Percentiles rank a stretch among this genome's conserved stretches.
These are phyloP conservation scores for Herpetotheres cachinnans DNA, from an alignment of 2,113 vertebrate genomes.

Conservation along the genomic window DNA sequence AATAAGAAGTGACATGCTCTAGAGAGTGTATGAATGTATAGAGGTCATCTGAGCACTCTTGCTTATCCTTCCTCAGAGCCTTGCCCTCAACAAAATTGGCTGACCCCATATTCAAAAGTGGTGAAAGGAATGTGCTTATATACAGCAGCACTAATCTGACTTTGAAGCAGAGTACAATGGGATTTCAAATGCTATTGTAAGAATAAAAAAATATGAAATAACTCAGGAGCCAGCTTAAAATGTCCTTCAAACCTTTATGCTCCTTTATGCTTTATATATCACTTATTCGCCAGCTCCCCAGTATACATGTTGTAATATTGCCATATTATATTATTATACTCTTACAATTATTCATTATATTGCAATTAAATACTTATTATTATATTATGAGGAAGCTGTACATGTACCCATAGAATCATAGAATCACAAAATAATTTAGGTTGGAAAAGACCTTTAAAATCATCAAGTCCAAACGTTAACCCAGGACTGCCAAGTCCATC, in stretches of 20 bases:
- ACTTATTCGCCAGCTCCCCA: background rate
- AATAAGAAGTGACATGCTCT: background rate
- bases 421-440: too few species aligned
- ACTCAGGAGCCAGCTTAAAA: background rate
- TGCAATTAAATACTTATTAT: background rate
- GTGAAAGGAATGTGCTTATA: slow-evolving; percentile 5
- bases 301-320: background rate
- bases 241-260: background rate
- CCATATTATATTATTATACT: background rate
- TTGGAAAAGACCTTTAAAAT: too few species aligned
- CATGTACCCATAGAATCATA: background rate
- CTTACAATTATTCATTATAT: background rate
- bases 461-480: too few species aligned
- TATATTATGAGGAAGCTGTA: background rate
- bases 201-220: background rate
- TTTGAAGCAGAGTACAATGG: background rate
- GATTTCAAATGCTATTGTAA: background rate
- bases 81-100: background rate
- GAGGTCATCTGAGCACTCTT: background rate
- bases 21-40: background rate
- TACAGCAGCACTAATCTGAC: background rate
- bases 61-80: background rate
- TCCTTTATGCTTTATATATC: background rate
- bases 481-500: too few species aligned
- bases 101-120: background rate